These are phyloP conservation scores for Sebastes minor DNA, from an alignment of 2,797 vertebrate genomes.

Conservation along the genomic window DNA sequence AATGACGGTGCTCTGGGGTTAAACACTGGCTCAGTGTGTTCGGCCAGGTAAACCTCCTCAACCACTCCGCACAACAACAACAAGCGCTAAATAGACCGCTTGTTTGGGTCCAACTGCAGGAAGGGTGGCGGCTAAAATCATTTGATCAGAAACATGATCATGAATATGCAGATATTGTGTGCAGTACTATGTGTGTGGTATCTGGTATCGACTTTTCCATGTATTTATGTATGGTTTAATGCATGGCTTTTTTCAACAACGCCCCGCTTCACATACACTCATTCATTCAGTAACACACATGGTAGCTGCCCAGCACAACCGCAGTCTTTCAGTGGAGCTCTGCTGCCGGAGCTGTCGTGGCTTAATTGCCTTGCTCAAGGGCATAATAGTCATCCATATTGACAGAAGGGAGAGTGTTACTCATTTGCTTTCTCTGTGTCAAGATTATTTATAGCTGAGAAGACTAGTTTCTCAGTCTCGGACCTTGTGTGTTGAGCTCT, in stretches of 20 bases:
- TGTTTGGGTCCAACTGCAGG: conserved; percentile 60
- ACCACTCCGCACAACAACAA: conserved; percentile 56
- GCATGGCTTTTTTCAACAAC: conserved; percentile 5
- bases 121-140: conserved; percentile 39
- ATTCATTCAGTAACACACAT: conserved; percentile 26
- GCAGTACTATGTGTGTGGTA: background rate
- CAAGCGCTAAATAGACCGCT: conserved; percentile 65
- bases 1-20: conserved; percentile 35
- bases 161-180: conserved; percentile 58
- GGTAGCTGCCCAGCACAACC: conserved; percentile 9
- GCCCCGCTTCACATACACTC: conserved; percentile 10
- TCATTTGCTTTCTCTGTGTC: conserved; percentile 28
- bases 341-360: background rate
- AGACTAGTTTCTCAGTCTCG: conserved; percentile 15
- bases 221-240: conserved; percentile 21
- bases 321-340: conserved; percentile 15
- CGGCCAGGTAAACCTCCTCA: conserved; percentile 57
- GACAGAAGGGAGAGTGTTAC: conserved; percentile 30
- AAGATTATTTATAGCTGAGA: conserved; percentile 34
- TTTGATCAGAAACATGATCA: conserved; percentile 55
- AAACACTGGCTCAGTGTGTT: conserved; percentile 74
- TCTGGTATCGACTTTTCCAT: conserved; percentile 2
- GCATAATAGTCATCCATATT: conserved; percentile 22
- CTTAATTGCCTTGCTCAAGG: conserved; percentile 46
- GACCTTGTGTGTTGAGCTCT: background rate